These are phyloP conservation scores for Andrena haemorrhoa DNA, from an alignment of 2,888 invertebrate species.

Conservation along the genomic window DNA sequence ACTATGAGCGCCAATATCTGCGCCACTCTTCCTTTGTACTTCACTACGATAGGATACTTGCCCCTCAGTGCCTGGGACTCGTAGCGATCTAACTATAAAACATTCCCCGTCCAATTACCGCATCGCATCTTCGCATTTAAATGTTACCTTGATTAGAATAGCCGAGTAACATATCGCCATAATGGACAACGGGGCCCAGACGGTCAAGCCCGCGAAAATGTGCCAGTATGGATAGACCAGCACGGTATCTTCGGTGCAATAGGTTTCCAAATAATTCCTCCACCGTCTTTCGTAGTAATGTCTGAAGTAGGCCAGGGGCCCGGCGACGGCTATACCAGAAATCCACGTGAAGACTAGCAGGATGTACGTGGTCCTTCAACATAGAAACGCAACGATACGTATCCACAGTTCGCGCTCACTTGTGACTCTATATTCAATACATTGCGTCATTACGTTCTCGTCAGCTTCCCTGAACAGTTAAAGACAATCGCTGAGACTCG, in stretches of 20 bases:
- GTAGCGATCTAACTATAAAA: constrained; percentile 88
- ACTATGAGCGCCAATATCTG: constrained; percentile 90
- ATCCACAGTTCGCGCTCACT: background rate
- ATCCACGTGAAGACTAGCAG: constrained; percentile 90
- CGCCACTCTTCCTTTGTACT: constrained; percentile 89
- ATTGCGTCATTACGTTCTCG: constrained; percentile 60
- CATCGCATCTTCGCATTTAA: background rate
- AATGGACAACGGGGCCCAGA: constrained; percentile 91
- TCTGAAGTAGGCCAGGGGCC: constrained; percentile 89
- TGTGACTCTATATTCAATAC: background rate
- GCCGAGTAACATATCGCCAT: constrained; percentile 91
- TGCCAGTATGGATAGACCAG: constrained; percentile 92
- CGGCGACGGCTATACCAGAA: constrained; percentile 87
- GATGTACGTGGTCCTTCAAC: constrained; percentile 87
- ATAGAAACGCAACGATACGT: constrained; percentile 15
- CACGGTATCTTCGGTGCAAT: constrained; percentile 89
- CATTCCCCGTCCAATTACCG: background rate
- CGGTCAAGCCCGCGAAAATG: constrained; percentile 90
- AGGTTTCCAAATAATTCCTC: constrained; percentile 91
- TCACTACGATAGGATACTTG: constrained; percentile 88
- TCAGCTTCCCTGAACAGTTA: constrained; percentile 71
- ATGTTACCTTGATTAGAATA: constrained; percentile 88
- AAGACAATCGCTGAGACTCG: constrained; percentile 92
- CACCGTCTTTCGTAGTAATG: constrained; percentile 90
- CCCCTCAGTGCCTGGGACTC: constrained; percentile 88